Conservation (phyloP, 2,113 vertebrate species). For the Polypterus senegalus region DNA sequence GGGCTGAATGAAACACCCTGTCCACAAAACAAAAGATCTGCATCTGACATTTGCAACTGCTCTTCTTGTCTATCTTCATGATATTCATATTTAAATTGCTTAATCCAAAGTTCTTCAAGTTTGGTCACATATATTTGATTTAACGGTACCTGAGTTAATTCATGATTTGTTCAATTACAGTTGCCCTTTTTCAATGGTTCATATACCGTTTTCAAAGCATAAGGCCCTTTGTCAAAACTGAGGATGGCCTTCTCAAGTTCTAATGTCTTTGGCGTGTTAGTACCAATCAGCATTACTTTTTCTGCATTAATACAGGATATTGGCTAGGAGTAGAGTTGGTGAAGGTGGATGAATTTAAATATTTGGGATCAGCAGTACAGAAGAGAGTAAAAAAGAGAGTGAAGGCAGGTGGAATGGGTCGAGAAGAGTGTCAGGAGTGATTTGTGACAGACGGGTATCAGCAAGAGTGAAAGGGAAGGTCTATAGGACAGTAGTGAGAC, state of each 20-base stretch:
- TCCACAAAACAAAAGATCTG: conserved; percentile 7
- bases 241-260: conserved; percentile 12
- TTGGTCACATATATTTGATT: conserved; percentile 16
- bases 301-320: conserved; percentile 9
- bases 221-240: conserved; percentile 15
- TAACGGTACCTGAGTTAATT: background rate
- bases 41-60: conserved; percentile 12
- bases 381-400: too few relatives aligned
- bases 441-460: too few relatives aligned
- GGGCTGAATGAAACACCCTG: too few relatives aligned
- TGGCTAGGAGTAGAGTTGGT: background rate
- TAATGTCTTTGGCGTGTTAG: conserved; percentile 7
- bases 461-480: too few relatives aligned
- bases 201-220: conserved; percentile 16
- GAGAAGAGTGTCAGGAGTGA: too few relatives aligned
- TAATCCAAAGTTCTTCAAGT: conserved; percentile 19
- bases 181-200: conserved; percentile 18
- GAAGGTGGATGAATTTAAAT: too few relatives aligned
- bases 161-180: background rate
- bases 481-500: too few relatives aligned
- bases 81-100: conserved; percentile 22
- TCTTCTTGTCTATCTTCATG: conserved; percentile 16
- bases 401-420: too few relatives aligned
- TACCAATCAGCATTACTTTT: conserved; percentile 15
- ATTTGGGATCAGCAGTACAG: too few relatives aligned